Evolutionary conservation across 1,140 invertebrate genomes (phyloP).

Genomic region (Hyles vespertilio): DNA sequence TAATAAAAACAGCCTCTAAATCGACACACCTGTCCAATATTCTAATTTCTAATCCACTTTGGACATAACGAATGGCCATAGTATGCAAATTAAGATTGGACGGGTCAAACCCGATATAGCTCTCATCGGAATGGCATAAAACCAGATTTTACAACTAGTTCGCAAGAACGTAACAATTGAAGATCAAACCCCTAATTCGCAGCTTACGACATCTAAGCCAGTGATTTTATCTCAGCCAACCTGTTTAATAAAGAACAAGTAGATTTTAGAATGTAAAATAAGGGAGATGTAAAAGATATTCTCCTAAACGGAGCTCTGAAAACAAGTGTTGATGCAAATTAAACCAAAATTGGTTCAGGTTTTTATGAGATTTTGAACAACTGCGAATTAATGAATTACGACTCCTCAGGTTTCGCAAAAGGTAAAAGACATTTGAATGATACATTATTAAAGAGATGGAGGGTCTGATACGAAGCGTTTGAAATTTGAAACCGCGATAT

Average conservation of each 20-base stretch:
- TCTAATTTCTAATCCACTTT: constrained; percentile 13
- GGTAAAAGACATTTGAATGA: neutral
- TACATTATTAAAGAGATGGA: neutral
- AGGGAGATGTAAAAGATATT: too few species aligned
- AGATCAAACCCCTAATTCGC: constrained; percentile 20
- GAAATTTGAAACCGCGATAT: neutral
- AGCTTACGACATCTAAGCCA: constrained; percentile 1
- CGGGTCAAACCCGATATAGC: constrained; percentile 28
- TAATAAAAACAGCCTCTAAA: neutral
- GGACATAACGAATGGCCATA: constrained; percentile 25
- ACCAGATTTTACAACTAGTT: constrained; percentile 32
- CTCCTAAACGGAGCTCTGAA: too few species aligned
- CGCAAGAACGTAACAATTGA: constrained; percentile 30
- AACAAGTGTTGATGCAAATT: too few species aligned
- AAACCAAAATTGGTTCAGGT: too few species aligned
- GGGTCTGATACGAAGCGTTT: neutral
- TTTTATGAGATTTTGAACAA: too few species aligned
- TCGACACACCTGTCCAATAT: constrained; percentile 6
- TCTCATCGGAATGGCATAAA: constrained; percentile 42
- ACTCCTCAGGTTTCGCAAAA: neutral
- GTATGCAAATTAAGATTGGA: constrained; percentile 34
- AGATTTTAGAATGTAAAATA: too few species aligned
- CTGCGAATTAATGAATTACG: too few species aligned
- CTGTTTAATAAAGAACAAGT: too few species aligned
- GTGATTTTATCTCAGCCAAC: too few species aligned